These are phyloP conservation scores for Stenoptilia bipunctidactyla DNA, from an alignment of 2,888 invertebrate genomes.

Conservation along the genomic window DNA sequence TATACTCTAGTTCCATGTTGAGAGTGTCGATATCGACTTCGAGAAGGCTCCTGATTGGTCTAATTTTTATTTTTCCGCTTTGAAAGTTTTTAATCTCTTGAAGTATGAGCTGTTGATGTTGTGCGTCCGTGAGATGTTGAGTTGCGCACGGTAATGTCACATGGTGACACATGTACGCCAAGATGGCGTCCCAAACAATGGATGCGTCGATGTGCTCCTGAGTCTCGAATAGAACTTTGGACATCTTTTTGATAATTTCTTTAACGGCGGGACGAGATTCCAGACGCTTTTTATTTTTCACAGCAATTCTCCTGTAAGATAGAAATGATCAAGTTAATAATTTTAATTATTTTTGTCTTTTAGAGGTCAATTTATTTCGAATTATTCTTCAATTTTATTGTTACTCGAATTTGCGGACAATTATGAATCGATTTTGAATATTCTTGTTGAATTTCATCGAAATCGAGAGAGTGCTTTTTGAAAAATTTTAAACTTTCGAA, in stretches of 20 bases:
- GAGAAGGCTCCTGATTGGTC: slow-evolving; percentile 33
- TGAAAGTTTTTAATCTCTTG: slow-evolving; percentile 37
- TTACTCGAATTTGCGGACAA: too few relatives aligned
- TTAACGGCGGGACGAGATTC: slow-evolving; percentile 81
- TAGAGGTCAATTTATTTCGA: too few relatives aligned
- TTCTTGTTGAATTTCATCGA: too few relatives aligned
- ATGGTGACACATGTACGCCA: slow-evolving; percentile 89
- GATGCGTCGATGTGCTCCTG: slow-evolving; percentile 78
- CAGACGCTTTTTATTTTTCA: slow-evolving; percentile 75
- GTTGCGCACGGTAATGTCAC: slow-evolving; percentile 80
- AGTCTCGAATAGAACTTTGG: slow-evolving; percentile 76
- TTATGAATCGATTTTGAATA: too few relatives aligned
- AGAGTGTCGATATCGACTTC: slow-evolving; percentile 51
- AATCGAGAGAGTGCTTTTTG: too few relatives aligned
- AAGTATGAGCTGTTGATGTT: too few relatives aligned
- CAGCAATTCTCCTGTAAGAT: slow-evolving; percentile 65
- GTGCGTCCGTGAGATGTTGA: not conserved
- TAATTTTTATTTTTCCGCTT: slow-evolving; percentile 18
- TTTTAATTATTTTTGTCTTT: too few relatives aligned
- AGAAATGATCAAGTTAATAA: too few relatives aligned
- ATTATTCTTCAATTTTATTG: too few relatives aligned
- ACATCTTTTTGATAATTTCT: slow-evolving; percentile 76
- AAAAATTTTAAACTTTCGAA: too few relatives aligned
- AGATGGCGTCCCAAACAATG: slow-evolving; percentile 82
- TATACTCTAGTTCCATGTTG: slow-evolving; percentile 56